Percentiles rank a stretch among this genome's conserved stretches.
These are phyloP conservation scores for Hucho hucho DNA, from an alignment of 2,113 vertebrate species.

Conservation along the genomic window DNA sequence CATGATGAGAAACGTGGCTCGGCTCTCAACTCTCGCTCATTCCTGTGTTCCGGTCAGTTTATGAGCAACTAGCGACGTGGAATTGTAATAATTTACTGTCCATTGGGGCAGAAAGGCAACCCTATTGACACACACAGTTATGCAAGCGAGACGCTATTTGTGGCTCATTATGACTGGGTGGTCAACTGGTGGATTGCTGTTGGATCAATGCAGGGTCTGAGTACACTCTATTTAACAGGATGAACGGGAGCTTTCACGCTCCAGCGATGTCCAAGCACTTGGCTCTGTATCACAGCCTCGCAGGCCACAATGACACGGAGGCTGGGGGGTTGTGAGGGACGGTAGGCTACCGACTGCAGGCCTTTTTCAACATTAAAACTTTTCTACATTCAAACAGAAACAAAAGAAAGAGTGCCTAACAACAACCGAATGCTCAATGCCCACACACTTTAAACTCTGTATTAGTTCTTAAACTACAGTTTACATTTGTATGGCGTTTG, in stretches of 20 bases:
- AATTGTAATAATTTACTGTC: neutral
- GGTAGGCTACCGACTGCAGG: neutral
- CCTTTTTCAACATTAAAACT: neutral
- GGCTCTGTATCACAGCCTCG: too few species aligned
- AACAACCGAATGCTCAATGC: neutral
- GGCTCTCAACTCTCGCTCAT: neutral
- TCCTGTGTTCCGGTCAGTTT: neutral
- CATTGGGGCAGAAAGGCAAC: constrained; percentile 1
- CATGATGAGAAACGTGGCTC: neutral
- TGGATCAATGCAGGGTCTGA: constrained; percentile 10
- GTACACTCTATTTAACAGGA: constrained; percentile 8
- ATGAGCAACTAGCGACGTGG: neutral
- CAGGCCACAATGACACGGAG: neutral
- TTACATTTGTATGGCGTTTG: too few species aligned
- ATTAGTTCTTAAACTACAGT: too few species aligned
- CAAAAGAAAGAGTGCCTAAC: neutral
- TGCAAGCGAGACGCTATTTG: constrained; percentile 17
- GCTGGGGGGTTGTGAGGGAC: neutral
- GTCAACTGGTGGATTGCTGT: constrained; percentile 1
- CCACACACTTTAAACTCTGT: too few species aligned
- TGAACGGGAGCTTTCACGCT: constrained; percentile 1
- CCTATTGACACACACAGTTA: constrained; percentile 16
- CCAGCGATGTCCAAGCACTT: constrained; percentile 1
- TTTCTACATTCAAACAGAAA: neutral
- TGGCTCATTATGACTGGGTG: constrained; percentile 19